Evolutionary conservation across 2,113 vertebrate species (phyloP), one percentile per base, ranked within the genome.

Genomic region (Harpagus bidentatus): DNA sequence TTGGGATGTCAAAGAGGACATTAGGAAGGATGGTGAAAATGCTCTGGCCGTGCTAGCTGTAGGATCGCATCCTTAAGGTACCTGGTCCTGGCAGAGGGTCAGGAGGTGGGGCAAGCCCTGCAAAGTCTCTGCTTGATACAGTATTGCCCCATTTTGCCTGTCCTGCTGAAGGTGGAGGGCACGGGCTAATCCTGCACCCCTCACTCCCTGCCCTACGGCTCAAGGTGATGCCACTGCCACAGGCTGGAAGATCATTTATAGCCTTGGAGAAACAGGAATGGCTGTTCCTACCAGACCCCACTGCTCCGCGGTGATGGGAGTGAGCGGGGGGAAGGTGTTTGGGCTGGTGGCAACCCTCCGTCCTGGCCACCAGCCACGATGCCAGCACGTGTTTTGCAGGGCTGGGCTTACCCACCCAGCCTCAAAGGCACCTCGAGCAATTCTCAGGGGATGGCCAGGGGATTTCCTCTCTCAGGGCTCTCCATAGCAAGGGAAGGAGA

Each of bases 241-340:
- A 17, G 36, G n/a, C 47, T 90, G 82, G 56, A 82, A 67, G 63
- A 65, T 73, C 43, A 6, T 42, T 63, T 25, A 3, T 6, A 28
- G 34, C 67, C 63, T 56, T 28, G 23, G 53, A 92, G 66, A 38
- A 32, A 10, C 7, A 29, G 74, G 48, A 82, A 26, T 1, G 17
- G 61, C 52, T 22, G 43, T 50, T 95, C 82, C 32, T 12, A 3
- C 52, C 56, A 11, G 25, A 34, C 4, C 61, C 65, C 38, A 1
- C 34, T 11, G 72, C 84, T 63, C 72, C 6, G 2, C 0, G 0
- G 40, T 6, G 76, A n/a, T 4, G 42, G 53, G 23, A 62, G 8
- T 1, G 38, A 76, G 70, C 0, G 0, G 40, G 25, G 71, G 56
- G 63, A 89, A 79, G 47, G 48, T 0, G 0, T 55, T 3, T 10